These are phyloP conservation scores for Tinamus guttatus DNA, from an alignment of 2,113 vertebrate species.

Conservation along the genomic window DNA sequence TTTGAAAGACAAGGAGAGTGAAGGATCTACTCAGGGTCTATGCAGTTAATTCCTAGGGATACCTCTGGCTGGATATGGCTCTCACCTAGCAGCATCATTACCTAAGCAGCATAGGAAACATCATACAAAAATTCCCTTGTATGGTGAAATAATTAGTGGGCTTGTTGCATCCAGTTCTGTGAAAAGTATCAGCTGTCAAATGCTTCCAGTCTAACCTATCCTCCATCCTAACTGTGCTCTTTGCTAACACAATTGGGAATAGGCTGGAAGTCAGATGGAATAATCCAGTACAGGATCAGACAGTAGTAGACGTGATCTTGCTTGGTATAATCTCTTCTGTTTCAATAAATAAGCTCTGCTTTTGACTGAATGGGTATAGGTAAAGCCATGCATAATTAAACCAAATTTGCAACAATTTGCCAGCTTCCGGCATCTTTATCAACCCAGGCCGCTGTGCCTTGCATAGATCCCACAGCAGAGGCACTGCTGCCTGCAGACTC, in stretches of 20 bases:
- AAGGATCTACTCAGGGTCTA: background rate
- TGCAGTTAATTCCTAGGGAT: background rate
- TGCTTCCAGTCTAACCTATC: background rate
- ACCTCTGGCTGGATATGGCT: background rate
- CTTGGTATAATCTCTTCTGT: background rate
- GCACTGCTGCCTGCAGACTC: background rate
- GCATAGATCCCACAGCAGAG: background rate
- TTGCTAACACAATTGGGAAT: background rate
- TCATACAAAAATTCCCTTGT: background rate
- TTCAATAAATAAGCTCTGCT: background rate
- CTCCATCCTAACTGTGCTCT: background rate
- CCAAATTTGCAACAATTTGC: background rate
- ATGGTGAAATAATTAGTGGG: background rate
- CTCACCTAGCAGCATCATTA: background rate
- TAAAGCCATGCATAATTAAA: background rate
- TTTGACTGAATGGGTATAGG: background rate
- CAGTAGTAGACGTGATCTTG: background rate
- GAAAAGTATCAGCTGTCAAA: background rate
- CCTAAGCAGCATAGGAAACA: background rate
- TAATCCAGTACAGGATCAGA: background rate
- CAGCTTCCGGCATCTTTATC: background rate
- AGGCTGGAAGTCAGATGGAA: background rate
- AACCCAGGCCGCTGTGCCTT: background rate
- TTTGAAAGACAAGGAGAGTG: background rate
- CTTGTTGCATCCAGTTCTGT: background rate